Conservation (phyloP, 2,797 vertebrate genomes). For the Corythornis leucogaster region DNA sequence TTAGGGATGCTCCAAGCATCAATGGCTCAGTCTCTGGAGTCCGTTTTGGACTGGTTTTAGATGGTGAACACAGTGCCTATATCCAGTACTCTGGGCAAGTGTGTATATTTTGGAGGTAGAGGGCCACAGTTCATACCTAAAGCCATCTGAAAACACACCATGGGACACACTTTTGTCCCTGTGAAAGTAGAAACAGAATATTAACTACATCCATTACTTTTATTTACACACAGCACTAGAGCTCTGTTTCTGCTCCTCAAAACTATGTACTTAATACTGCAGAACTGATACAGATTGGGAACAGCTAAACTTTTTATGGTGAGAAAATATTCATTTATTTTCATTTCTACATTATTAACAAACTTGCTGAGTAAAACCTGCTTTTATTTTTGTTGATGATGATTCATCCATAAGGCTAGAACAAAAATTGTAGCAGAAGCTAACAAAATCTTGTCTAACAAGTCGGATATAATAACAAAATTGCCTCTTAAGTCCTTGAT, state of each 20-base stretch:
- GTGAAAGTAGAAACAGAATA: background rate
- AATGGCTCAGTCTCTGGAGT: background rate
- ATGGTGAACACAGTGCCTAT: background rate
- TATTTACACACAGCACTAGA: background rate
- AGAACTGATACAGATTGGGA: background rate
- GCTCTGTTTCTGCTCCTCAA: background rate
- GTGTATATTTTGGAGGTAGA: background rate
- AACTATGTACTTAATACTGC: background rate
- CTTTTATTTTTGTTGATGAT: background rate
- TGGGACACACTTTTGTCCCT: background rate
- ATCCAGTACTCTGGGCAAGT: background rate
- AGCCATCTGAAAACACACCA: background rate
- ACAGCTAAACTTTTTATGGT: background rate
- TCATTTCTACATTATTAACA: conserved; percentile 17
- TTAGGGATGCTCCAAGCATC: background rate
- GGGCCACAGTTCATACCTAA: background rate
- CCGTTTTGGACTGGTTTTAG: background rate
- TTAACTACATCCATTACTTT: background rate
- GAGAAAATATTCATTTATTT: conserved; percentile 5
- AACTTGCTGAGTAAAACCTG: conserved; percentile 2
- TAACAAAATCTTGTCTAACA: background rate
- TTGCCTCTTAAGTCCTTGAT: background rate
- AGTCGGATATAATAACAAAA: background rate
- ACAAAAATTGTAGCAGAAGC: background rate
- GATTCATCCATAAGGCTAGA: background rate